These are phyloP conservation scores for Poecilus cupreus DNA, from an alignment of 2,888 invertebrate genomes.

Conservation along the genomic window DNA sequence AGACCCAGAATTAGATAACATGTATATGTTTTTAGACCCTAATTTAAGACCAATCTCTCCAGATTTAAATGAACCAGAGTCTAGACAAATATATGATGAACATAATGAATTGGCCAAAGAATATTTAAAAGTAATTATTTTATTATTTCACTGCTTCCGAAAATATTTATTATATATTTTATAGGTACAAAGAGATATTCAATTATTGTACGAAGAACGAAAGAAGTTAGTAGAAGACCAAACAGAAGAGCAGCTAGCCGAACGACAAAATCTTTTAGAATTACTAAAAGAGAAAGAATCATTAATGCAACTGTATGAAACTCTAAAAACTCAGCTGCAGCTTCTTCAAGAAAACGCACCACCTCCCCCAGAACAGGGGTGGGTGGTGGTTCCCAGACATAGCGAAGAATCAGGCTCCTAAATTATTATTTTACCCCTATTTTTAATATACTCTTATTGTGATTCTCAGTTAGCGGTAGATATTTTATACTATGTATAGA, in stretches of 20 bases:
- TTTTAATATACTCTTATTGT: conserved; percentile 42
- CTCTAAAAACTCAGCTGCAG: conserved; percentile 80
- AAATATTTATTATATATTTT: neutral
- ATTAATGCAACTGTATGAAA: conserved; percentile 79
- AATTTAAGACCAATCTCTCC: conserved; percentile 90
- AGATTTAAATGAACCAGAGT: conserved; percentile 84
- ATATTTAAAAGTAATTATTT: conserved; percentile 82
- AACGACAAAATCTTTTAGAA: conserved; percentile 67
- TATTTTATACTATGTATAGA: conserved; percentile 57
- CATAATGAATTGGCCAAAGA: conserved; percentile 92
- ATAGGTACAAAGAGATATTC: conserved; percentile 87
- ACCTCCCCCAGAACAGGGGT: conserved; percentile 62
- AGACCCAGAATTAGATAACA: conserved; percentile 79
- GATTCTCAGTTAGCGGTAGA: conserved; percentile 36
- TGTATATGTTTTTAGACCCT: conserved; percentile 86
- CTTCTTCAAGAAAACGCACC: conserved; percentile 63
- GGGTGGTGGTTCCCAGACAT: conserved; percentile 67
- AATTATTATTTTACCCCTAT: conserved; percentile 35
- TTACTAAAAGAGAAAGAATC: conserved; percentile 76
- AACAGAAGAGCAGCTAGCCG: conserved; percentile 73
- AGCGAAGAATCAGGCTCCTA: conserved; percentile 55
- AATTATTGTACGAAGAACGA: conserved; percentile 86
- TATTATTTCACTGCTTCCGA: neutral
- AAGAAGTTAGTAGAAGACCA: conserved; percentile 83
- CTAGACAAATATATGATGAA: conserved; percentile 90